Evolutionary conservation across 1,140 invertebrate genomes (phyloP), one percentile per base, ranked within the genome.

Genomic region (Hylaeus anthracinus): DNA sequence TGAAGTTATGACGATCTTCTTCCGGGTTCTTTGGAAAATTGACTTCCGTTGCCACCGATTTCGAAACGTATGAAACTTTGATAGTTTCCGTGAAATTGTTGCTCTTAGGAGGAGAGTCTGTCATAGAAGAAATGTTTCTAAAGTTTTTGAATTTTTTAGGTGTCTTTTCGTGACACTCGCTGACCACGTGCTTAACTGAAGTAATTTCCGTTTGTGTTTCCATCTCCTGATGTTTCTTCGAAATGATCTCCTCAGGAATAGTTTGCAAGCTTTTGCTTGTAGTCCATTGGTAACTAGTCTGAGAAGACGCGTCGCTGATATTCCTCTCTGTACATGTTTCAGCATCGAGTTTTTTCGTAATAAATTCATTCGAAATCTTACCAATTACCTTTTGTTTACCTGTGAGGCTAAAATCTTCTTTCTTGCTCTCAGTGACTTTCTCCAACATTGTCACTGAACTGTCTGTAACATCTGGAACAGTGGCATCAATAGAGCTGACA

Each of bases 121-220:
- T 70, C 73, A 69, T 81, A 5, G 51, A 48, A 3, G 37, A 66
- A 1, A 8, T 55, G 41, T 61, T 56, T 37, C 10, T 75, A 45
- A 14, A 37, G 48, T 56, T 43, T 39, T 12, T 10, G 2, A 2
- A 1, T 12, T 51, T 43, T 45, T 72, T 3, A 37, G n/a, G 0
- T 5, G 2, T 45, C 9, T 58, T 2, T 2, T 14, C 9, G 15
- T 10, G 9, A 58, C 8, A 41, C 9, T 75, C 39, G 14, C 1
- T 65, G 0, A n/a, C 53, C 10, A 51, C 2, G 9, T 65, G 14
- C 15, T 41, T 64, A 0, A 12, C n/a, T 14, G 37, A 6, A 26
- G 5, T 1, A 4, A n/a, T 14, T 43, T 66, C 39, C 10, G 69
- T 82, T 12, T 79, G 75, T 12, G 53, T 79, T 0, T 60, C 15